Conservation (phyloP, 2,113 vertebrate species). For the Thamnophis sirtalis region DNA sequence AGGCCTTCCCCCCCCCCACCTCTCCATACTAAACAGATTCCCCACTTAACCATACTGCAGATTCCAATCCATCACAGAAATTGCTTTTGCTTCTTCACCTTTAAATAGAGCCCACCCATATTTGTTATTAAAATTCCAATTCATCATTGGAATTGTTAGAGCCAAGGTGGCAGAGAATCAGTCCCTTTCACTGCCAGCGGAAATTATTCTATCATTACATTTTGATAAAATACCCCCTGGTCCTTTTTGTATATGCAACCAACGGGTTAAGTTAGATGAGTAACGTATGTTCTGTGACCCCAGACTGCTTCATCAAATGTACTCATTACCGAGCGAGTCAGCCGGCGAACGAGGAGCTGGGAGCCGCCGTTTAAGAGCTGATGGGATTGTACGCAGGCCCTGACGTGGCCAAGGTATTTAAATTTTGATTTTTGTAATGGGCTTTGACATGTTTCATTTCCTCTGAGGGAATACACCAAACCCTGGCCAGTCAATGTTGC, state of each 20-base stretch:
- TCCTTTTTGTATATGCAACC: constrained; percentile 91
- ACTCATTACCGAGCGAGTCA: constrained; percentile 92
- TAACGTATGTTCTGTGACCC: constrained; percentile 96
- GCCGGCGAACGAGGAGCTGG: constrained; percentile 95
- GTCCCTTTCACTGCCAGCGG: constrained; percentile 36
- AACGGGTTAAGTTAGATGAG: constrained; percentile 98
- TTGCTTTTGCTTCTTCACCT: constrained; percentile 12
- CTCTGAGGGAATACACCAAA: constrained; percentile 94
- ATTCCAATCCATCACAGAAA: constrained; percentile 26
- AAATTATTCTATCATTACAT: constrained; percentile 79
- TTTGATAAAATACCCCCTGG: constrained; percentile 82
- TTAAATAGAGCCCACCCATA: constrained; percentile 53
- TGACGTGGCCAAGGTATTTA: constrained; percentile 98
- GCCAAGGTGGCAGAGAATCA: constrained; percentile 2
- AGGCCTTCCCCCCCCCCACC: neutral
- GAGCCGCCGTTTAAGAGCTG: constrained; percentile 86
- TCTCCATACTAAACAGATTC: neutral
- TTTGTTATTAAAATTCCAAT: constrained; percentile 54
- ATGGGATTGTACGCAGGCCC: constrained; percentile 92
- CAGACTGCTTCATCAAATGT: constrained; percentile 98
- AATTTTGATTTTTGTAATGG: constrained; percentile 99
- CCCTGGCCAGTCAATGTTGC: constrained; percentile 99
- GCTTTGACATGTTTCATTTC: constrained; percentile 99
- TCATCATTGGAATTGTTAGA: constrained; percentile 56
- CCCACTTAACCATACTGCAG: neutral